Conservation (phyloP, 2,888 invertebrate genomes). For the Papilio protenor region DNA sequence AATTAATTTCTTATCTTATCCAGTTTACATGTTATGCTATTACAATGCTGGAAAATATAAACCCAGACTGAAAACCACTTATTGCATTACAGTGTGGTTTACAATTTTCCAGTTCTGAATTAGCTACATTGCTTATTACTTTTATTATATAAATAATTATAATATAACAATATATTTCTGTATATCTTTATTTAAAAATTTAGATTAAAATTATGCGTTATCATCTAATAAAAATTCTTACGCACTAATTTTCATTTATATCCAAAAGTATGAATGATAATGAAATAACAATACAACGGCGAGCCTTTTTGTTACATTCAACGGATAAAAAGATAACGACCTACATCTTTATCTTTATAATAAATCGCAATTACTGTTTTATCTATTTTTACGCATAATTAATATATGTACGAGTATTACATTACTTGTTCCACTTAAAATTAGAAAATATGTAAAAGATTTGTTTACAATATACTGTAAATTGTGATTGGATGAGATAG, state of each 20-base stretch:
- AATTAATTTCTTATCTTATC: background rate
- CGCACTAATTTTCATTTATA: background rate
- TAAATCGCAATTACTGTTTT: background rate
- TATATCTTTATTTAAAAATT: too few species aligned
- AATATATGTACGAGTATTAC: too few species aligned
- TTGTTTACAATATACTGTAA: background rate
- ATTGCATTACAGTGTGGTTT: too few species aligned
- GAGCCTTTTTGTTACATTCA: background rate
- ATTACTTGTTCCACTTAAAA: background rate
- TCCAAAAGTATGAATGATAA: background rate
- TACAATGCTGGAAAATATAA: too few species aligned
- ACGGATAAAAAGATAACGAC: conserved; percentile 11
- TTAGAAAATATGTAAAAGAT: background rate
- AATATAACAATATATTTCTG: too few species aligned
- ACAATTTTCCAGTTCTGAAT: too few species aligned
- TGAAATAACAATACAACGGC: background rate
- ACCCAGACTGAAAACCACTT: too few species aligned
- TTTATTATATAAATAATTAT: too few species aligned
- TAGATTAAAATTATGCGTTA: background rate
- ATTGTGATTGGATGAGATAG: too few species aligned
- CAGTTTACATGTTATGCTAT: too few species aligned
- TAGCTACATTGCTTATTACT: background rate
- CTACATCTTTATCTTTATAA: conserved; percentile 19
- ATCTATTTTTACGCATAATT: background rate
- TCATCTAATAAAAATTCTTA: background rate